Evolutionary conservation across 2,888 invertebrate species (phyloP), one percentile per base, ranked within the genome.

Genomic region (Catocala fraxini): DNA sequence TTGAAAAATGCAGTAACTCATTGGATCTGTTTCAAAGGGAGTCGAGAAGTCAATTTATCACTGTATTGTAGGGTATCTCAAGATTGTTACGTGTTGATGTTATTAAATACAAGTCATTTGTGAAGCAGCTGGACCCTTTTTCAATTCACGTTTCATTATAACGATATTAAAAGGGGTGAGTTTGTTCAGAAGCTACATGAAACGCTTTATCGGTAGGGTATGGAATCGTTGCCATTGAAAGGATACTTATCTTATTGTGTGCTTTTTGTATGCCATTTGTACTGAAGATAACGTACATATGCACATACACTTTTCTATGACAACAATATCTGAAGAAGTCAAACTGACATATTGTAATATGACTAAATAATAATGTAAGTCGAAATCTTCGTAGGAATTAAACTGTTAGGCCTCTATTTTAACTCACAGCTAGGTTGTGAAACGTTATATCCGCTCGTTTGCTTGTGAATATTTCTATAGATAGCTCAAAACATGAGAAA

Each of bases 1-100:
- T 86, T 84, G 82, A 87, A 89, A 90, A 89, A 89, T 81, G 79
- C 77, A 70, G 77, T 83, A 78, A 84, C 82, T 85, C 84, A 82
- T 81, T 77, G 81, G 83, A 76, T 85, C 82, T 80, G 81, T 88
- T 89, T 84, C 80, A 80, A 75, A 61, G 73, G 83, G 82, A 71
- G 75, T 52, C n/a, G 72, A 73, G 77, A 75, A 73, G 69, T 77
- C 75, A 79, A 81, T 86, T 88, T 84, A 83, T 84, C 82, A 80
- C 69, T 80, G 75, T 73, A 75, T 79, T 80, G 35, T 45, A 45
- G 51, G 48, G 49, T 48, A 62, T 58, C 56, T 58, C 13, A 48
- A 51, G 61, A 51, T 56, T 70, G 53, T 60, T 59, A 53, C 51
- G 49, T 62, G 52, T 55, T 56, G 51, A 39, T 65, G 12, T 59